Evolutionary conservation across 1,140 invertebrate species (phyloP), one percentile per base, ranked within the genome.

Genomic region (Aradophagus sp.): DNA sequence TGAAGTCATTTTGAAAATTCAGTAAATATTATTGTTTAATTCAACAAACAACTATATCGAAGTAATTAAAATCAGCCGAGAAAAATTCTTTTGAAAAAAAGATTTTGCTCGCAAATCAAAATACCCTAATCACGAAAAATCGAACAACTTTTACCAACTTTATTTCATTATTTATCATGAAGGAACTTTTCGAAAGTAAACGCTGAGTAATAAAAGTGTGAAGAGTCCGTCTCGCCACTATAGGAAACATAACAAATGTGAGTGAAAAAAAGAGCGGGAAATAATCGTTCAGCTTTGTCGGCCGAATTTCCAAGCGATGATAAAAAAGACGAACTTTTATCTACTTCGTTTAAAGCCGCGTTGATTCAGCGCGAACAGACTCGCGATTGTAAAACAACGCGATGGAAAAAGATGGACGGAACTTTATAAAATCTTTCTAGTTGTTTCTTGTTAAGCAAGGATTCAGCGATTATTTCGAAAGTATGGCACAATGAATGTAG

Each of bases 401-500:
- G 11, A 50, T 41, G 19, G 23, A 65, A 65, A 38, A 71, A 47
- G 44, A 59, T 16, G 31, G 35, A 12, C 7, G 14, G 39, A 63
- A 70, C 58, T 70, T 58, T 34, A 42, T 39, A 66, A 75, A 75
- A 66, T 77, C 69, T n/a, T 65, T 48, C 53, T 45, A 67, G 73
- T 68, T 52, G 66, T n/a, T 70, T 70, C 76, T 76, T 66, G 74
- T 80, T 78, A 77, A 76, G 70, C 62, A 75, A 75, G 71, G 77
- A 78, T 80, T 80, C 79, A 77, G 75, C 45, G 69, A 69, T 73
- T 44, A 53, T 73, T 70, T 66, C 41, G 44, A 59, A 52, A 61
- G 63, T 67, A 78, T 79, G 73, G 75, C 48, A 39, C 52, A n/a
- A n/a, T n/a, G 41, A 53, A 73, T 73, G 48, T 74, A 75, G 56